Conservation (phyloP, 2,888 invertebrate species). For the Sisyra nigra region DNA sequence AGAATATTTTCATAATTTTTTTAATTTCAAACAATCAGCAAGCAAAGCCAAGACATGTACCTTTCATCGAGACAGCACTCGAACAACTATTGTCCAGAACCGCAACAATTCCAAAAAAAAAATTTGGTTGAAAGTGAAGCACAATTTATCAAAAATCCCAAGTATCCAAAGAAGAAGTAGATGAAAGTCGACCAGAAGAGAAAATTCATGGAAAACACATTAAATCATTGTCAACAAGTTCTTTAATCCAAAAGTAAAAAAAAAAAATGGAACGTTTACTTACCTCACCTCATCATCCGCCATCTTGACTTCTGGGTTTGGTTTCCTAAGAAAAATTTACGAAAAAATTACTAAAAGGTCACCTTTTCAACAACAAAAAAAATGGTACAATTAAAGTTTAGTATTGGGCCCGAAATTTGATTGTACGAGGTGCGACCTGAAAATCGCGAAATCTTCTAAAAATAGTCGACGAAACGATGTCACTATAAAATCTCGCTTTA, state of each 20-base stretch:
- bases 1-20: neutral
- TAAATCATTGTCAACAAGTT: too few relatives aligned
- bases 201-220: too few relatives aligned
- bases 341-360: neutral
- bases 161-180: neutral
- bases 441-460: neutral
- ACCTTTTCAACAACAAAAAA: neutral
- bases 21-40: too few relatives aligned
- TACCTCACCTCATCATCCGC: slow-evolving; percentile 93
- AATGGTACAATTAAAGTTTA: too few relatives aligned
- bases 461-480: too few relatives aligned
- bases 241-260: too few relatives aligned
- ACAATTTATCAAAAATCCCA: too few relatives aligned
- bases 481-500: too few relatives aligned
- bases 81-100: slow-evolving; percentile 10
- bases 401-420: too few relatives aligned
- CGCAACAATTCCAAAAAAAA: slow-evolving; percentile 7
- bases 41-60: too few relatives aligned
- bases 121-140: neutral
- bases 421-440: too few relatives aligned
- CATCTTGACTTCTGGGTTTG: slow-evolving; percentile 49
- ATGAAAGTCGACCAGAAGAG: neutral
- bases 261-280: slow-evolving; percentile 29
- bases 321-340: slow-evolving; percentile 35
- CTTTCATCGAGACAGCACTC: slow-evolving; percentile 5